phyloP scores from a whole-genome alignment of 2,797 vertebrate genomes.

The Crenichthys baileyi region DNA sequence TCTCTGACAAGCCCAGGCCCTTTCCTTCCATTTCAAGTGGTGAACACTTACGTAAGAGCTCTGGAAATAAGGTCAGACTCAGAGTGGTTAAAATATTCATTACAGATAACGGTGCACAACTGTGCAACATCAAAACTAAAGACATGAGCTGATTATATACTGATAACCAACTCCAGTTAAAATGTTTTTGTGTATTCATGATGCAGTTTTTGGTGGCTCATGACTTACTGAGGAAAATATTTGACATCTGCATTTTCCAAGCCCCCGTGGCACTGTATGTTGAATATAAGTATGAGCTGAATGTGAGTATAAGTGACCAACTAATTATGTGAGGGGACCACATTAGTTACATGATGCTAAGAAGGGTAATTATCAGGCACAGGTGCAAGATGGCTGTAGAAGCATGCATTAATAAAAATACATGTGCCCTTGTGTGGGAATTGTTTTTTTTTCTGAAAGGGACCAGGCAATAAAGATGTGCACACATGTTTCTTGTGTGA shows the following conservation, averaged over 20 bases:
- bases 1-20: constrained; percentile 51
- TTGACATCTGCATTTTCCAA: constrained; percentile 21
- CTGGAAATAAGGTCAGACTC: constrained; percentile 45
- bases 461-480: neutral
- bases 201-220: neutral
- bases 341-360: constrained; percentile 36
- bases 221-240: constrained; percentile 49
- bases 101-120: constrained; percentile 3
- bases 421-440: neutral
- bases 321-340: constrained; percentile 36
- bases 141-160: neutral
- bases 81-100: constrained; percentile 18
- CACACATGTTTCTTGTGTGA: neutral
- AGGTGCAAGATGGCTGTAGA: neutral
- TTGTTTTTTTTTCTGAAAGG: neutral
- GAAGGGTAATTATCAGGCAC: constrained; percentile 27
- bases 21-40: constrained; percentile 56
- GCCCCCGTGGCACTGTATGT: neutral
- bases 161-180: constrained; percentile 7
- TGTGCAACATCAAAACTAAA: neutral
- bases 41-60: constrained; percentile 52
- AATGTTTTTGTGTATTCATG: neutral
- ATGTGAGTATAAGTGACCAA: constrained; percentile 17
- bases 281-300: constrained; percentile 2
- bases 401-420: constrained; percentile 6